These are phyloP conservation scores for Lepidurus packardi DNA, from an alignment of 1,140 invertebrate species.

Conservation along the genomic window DNA sequence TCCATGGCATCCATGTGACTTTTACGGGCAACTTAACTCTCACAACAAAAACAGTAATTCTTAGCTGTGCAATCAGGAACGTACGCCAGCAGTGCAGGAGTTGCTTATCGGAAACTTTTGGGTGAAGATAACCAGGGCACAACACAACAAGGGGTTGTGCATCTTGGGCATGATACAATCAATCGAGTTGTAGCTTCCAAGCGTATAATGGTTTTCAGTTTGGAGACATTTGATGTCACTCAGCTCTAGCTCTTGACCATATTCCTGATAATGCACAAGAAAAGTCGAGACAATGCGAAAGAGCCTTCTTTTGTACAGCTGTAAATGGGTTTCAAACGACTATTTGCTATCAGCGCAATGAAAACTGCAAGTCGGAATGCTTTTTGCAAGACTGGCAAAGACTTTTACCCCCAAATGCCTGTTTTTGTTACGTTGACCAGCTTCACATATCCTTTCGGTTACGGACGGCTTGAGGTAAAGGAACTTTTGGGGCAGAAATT, in stretches of 20 bases:
- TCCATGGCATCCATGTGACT: no score
- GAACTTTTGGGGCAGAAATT: neutral
- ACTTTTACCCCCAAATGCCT: neutral
- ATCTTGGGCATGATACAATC: neutral
- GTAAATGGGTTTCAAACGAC: no score
- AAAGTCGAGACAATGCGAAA: no score
- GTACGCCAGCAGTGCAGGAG: neutral
- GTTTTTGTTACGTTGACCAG: neutral
- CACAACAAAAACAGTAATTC: neutral
- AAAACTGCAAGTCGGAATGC: no score
- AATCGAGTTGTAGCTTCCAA: neutral
- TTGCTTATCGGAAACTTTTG: neutral
- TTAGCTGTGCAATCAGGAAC: neutral
- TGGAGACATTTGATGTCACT: no score
- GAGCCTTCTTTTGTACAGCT: no score
- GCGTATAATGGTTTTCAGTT: neutral
- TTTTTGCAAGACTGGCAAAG: neutral
- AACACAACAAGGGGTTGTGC: neutral
- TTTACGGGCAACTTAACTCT: no score
- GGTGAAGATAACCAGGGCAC: neutral
- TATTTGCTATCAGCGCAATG: no score
- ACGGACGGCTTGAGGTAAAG: constrained; percentile 1
- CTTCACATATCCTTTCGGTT: constrained; percentile 1
- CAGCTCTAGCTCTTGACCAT: no score
- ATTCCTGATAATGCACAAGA: no score